phyloP scores from a whole-genome alignment of 2,113 vertebrate genomes.

The Rhinolophus sinicus region DNA sequence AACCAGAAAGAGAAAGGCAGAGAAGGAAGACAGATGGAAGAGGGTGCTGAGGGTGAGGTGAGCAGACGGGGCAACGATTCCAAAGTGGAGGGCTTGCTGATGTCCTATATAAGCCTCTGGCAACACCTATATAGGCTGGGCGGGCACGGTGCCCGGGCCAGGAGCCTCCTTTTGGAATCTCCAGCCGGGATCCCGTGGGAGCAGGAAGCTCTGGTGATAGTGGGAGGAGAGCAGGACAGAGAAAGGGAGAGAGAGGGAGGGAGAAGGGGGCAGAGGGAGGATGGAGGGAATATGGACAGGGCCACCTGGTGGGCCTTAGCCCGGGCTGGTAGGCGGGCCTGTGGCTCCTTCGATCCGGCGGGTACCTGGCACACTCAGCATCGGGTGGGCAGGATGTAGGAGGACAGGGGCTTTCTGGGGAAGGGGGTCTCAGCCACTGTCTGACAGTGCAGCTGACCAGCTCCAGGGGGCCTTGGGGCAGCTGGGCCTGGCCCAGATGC shows the following conservation, averaged over 20 bases:
- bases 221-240: conserved; percentile 82
- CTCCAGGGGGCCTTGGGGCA: conserved; percentile 1
- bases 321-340: conserved; percentile 77
- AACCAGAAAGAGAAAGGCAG: conserved; percentile 51
- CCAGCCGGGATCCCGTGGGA: conserved; percentile 81
- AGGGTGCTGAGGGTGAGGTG: conserved; percentile 79
- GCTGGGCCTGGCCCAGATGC: background rate
- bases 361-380: conserved; percentile 72
- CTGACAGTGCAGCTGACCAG: conserved; percentile 16
- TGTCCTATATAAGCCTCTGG: conserved; percentile 82
- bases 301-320: conserved; percentile 84
- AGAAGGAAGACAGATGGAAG: conserved; percentile 66
- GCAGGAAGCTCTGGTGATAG: conserved; percentile 85
- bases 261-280: conserved; percentile 64
- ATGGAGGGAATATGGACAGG: conserved; percentile 79
- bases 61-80: conserved; percentile 79
- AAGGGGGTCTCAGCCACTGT: conserved; percentile 48
- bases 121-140: conserved; percentile 81
- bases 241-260: conserved; percentile 74
- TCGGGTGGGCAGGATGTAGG: conserved; percentile 32
- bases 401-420: conserved; percentile 54
- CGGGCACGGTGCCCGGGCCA: conserved; percentile 74
- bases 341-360: conserved; percentile 64
- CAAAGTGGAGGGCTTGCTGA: conserved; percentile 80
- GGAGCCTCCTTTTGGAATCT: conserved; percentile 84